Evolutionary conservation across 1,140 invertebrate genomes (phyloP).

Genomic region (Trichogramma pretiosum): DNA sequence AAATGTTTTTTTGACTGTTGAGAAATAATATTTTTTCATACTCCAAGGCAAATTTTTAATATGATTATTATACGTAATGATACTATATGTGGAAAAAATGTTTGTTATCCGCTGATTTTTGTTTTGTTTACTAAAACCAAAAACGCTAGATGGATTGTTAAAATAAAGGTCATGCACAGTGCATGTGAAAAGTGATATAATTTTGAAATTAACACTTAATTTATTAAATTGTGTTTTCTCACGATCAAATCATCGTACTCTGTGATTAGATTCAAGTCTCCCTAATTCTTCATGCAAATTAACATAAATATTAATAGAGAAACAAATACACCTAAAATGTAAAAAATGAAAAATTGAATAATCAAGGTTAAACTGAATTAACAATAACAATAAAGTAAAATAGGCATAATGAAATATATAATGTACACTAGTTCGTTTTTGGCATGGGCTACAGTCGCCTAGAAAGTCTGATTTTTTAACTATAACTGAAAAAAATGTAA

Average conservation of each 20-base stretch:
- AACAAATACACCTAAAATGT: conserved; percentile 16
- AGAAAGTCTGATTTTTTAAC: conserved; percentile 48
- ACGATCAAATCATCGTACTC: conserved; percentile 30
- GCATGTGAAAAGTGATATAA: conserved; percentile 20
- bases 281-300: conserved; percentile 19
- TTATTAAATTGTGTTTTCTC: no score
- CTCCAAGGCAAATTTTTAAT: background rate
- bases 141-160: conserved; percentile 2
- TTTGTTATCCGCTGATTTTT: background rate
- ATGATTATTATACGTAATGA: conserved; percentile 4
- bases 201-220: conserved; percentile 27
- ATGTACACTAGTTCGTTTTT: conserved; percentile 35
- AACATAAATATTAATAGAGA: conserved; percentile 22
- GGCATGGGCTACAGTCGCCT: conserved; percentile 34
- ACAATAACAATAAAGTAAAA: conserved; percentile 14
- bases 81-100: conserved; percentile 3
- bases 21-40: no score
- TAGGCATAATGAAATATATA: conserved; percentile 25
- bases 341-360: conserved; percentile 13
- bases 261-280: conserved; percentile 36
- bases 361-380: conserved; percentile 12
- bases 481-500: conserved; percentile 41
- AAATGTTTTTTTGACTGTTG: no score
- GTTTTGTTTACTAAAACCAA: background rate
- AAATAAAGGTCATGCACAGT: conserved; percentile 9